Evolutionary conservation across 2,888 invertebrate species (phyloP).

Genomic region (Drosophila helvetica): DNA sequence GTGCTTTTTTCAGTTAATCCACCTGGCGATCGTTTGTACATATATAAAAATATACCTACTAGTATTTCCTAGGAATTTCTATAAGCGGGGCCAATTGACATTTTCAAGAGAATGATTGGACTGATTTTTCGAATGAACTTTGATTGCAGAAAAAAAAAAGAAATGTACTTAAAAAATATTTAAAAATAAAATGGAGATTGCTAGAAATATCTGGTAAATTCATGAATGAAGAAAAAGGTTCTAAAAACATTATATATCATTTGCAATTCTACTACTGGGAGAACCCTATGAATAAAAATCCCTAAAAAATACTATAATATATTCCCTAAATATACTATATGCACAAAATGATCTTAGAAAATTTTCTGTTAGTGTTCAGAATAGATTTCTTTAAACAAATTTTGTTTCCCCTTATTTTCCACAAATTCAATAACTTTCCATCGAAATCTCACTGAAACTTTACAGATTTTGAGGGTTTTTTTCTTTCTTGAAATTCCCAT

Average conservation of each 20-base stretch:
- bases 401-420: background rate
- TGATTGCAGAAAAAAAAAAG: background rate
- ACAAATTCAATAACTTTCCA: background rate
- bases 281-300: too few species aligned
- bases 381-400: background rate
- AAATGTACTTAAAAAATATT: background rate
- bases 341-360: too few species aligned
- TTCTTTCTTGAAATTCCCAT: background rate
- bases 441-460: background rate
- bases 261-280: too few species aligned
- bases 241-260: too few species aligned
- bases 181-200: background rate
- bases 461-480: background rate
- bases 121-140: background rate
- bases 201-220: background rate
- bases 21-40: too few species aligned
- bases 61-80: background rate
- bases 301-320: too few species aligned
- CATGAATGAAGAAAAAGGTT: too few species aligned
- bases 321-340: too few species aligned
- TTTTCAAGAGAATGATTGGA: background rate
- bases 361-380: too few species aligned
- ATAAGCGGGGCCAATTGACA: background rate
- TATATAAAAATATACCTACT: background rate
- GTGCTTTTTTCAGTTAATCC: conserved; percentile 19